These are phyloP conservation scores for Carassius auratus DNA, from an alignment of 2,113 vertebrate species.

Conservation along the genomic window DNA sequence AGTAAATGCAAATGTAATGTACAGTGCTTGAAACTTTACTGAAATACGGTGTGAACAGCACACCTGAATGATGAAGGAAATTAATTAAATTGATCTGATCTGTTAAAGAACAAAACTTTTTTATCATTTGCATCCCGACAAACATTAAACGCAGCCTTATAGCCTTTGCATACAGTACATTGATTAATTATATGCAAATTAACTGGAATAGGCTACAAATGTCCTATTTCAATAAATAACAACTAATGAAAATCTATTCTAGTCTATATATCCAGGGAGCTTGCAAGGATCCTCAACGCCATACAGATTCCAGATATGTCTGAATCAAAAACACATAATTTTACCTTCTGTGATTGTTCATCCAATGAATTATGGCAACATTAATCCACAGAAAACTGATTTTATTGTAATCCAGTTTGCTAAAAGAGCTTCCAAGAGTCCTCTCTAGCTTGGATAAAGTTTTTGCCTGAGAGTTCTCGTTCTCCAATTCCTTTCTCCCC, in stretches of 20 bases:
- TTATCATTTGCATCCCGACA: not conserved
- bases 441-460: constrained; percentile 67
- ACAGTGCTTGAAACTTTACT: not conserved
- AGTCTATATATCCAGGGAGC: not conserved
- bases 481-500: constrained; percentile 72
- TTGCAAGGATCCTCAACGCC: not conserved
- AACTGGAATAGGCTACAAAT: not conserved
- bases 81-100: not conserved
- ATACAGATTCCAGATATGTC: no score
- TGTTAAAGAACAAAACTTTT: not conserved
- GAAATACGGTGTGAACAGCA: not conserved
- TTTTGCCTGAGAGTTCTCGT: constrained; percentile 62
- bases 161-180: not conserved
- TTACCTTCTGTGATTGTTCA: constrained; percentile 72
- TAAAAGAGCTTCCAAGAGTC: constrained; percentile 51
- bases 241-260: no score
- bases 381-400: constrained; percentile 68
- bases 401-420: constrained; percentile 66
- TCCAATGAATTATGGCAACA: constrained; percentile 67
- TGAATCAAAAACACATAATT: constrained; percentile 29
- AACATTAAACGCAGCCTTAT: not conserved
- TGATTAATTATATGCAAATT: not conserved
- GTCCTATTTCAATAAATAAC: not conserved
- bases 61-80: not conserved
- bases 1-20: no score